Conservation (phyloP, 2,888 invertebrate genomes). For the Tachina lurida region DNA sequence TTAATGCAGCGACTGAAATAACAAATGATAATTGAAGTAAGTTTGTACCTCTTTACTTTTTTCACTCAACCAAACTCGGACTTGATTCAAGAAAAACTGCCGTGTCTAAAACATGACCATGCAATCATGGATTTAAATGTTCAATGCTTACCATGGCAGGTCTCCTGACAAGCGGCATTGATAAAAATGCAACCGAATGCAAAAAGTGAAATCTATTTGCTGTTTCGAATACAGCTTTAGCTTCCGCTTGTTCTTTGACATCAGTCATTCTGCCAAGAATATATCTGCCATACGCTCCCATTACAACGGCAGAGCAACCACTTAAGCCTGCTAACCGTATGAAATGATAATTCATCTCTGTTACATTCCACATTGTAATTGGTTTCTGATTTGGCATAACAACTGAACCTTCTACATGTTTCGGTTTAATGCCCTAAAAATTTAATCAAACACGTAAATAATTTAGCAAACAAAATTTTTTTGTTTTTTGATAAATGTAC, state of each 20-base stretch:
- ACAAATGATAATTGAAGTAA: too few relatives aligned
- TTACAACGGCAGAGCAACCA: constrained; percentile 93
- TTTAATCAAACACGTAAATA: background rate
- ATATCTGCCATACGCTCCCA: constrained; percentile 95
- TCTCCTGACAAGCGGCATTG: constrained; percentile 89
- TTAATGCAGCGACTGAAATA: too few relatives aligned
- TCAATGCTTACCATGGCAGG: constrained; percentile 87
- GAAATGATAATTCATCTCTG: constrained; percentile 84
- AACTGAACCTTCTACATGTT: constrained; percentile 61
- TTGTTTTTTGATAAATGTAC: constrained; percentile 55
- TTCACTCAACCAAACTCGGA: background rate
- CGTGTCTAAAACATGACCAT: constrained; percentile 44
- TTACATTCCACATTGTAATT: constrained; percentile 74
- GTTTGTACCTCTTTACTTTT: background rate
- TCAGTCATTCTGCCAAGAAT: constrained; percentile 85
- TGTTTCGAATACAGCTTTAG: constrained; percentile 91
- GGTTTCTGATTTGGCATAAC: constrained; percentile 50
- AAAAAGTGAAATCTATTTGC: constrained; percentile 94
- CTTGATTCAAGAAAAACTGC: constrained; percentile 11
- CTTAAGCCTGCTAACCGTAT: constrained; percentile 89
- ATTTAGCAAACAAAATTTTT: background rate
- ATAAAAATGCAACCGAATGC: constrained; percentile 93
- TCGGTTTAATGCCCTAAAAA: constrained; percentile 74
- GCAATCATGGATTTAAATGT: too few relatives aligned
- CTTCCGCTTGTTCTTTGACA: constrained; percentile 86